Conservation (phyloP, 2,888 invertebrate genomes). For the Cataglyphis rosenhaueri region DNA sequence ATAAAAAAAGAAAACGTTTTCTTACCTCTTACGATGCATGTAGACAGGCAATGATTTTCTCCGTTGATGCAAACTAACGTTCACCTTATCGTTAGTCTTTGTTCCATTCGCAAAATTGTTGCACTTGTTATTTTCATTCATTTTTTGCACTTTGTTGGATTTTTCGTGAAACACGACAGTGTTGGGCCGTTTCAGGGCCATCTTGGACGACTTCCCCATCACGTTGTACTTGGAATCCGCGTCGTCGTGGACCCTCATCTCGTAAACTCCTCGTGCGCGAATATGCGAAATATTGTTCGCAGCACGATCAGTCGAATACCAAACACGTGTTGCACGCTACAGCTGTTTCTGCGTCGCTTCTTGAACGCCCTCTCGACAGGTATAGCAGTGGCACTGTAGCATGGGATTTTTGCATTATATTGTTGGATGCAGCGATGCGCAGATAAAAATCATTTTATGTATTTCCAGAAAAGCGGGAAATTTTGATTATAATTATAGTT, state of each 20-base stretch:
- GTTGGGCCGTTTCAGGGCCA: slow-evolving; percentile 79
- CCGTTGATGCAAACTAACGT: slow-evolving; percentile 79
- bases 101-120: slow-evolving; percentile 33
- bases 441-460: neutral
- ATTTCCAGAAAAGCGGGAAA: neutral
- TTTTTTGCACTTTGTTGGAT: slow-evolving; percentile 75
- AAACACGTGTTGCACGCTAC: slow-evolving; percentile 75
- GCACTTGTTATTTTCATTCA: slow-evolving; percentile 65
- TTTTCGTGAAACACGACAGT: slow-evolving; percentile 76
- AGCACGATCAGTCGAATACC: neutral
- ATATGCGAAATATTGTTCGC: neutral
- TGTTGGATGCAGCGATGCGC: neutral
- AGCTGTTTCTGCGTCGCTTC: slow-evolving; percentile 51
- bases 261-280: neutral
- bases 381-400: neutral
- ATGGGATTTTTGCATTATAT: neutral
- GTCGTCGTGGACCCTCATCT: slow-evolving; percentile 84
- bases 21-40: slow-evolving; percentile 84
- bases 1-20: neutral
- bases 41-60: slow-evolving; percentile 84
- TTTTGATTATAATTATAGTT: neutral
- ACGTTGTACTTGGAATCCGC: slow-evolving; percentile 82
- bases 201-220: slow-evolving; percentile 78
- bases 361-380: neutral
- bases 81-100: slow-evolving; percentile 64